A percentile compares a stretch with the other conserved stretches of the same genome.
Evolutionary conservation across 2,797 vertebrate species (phyloP).

Genomic region (Amblyraja radiata): DNA sequence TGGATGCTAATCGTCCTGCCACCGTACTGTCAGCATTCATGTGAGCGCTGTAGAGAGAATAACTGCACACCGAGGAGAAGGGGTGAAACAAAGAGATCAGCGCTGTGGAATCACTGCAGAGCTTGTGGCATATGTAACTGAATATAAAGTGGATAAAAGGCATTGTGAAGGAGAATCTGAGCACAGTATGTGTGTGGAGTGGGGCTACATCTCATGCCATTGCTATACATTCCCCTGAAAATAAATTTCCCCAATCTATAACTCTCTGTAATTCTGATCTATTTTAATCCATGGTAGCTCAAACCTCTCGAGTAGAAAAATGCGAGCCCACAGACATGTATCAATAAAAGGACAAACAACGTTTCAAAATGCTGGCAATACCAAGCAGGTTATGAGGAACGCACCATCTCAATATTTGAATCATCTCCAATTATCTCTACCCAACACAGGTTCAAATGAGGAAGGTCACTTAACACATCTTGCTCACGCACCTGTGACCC

Average conservation of each 20-base stretch:
- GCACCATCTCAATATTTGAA: not conserved
- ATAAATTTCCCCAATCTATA: not conserved
- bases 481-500: not conserved
- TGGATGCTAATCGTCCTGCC: conserved; percentile 16
- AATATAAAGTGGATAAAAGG: not conserved
- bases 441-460: not conserved
- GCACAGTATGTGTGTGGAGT: not conserved
- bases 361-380: not conserved
- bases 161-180: not conserved
- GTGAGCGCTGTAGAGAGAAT: conserved; percentile 15
- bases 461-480: not conserved
- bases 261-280: not conserved
- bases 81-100: conserved; percentile 19
- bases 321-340: not conserved
- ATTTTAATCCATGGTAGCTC: not conserved
- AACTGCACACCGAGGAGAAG: not conserved
- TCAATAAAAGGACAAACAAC: not conserved
- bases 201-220: not conserved
- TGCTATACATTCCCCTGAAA: not conserved
- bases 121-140: not conserved
- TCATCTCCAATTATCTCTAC: not conserved
- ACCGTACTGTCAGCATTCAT: conserved; percentile 10
- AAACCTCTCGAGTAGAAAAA: not conserved
- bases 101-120: not conserved
- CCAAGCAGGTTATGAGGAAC: not conserved